A percentile compares a stretch with the other conserved stretches of the same genome.
These are phyloP conservation scores for Sandelia bainsii DNA, from an alignment of 2,797 vertebrate genomes.

Conservation along the genomic window DNA sequence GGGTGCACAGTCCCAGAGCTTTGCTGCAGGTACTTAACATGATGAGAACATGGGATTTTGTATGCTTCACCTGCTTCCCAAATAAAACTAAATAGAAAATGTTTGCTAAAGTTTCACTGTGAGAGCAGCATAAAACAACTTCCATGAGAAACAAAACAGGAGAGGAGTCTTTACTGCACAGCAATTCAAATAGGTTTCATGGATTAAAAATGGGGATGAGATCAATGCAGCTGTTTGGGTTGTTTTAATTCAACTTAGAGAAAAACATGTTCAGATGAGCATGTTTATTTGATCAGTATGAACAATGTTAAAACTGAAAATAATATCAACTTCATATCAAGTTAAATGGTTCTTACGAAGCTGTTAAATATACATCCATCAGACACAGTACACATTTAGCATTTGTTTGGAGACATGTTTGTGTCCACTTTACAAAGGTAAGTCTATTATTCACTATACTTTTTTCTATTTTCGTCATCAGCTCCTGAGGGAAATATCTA, in stretches of 20 bases:
- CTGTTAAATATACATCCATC: no score
- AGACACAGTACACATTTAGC: neutral
- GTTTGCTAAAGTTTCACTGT: neutral
- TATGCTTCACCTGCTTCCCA: conserved; percentile 38
- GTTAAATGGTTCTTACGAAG: no score
- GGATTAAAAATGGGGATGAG: neutral
- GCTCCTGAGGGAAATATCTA: no score
- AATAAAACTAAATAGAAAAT: conserved; percentile 24
- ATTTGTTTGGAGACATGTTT: neutral
- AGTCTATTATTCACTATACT: neutral
- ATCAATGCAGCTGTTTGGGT: neutral
- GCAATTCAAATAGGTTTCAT: neutral
- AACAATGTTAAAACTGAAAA: neutral
- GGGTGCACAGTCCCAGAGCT: conserved; percentile 37
- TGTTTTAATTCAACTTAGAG: neutral
- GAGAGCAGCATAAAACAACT: neutral
- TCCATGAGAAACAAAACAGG: neutral
- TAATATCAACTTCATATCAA: no score
- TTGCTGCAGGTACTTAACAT: conserved; percentile 44
- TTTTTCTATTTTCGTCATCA: neutral
- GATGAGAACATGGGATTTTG: conserved; percentile 47
- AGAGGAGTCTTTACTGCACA: neutral
- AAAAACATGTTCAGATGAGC: neutral
- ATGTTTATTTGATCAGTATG: neutral
- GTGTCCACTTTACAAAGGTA: neutral